These are phyloP conservation scores for Passer montanus DNA, from an alignment of 2,113 vertebrate species.

Conservation along the genomic window DNA sequence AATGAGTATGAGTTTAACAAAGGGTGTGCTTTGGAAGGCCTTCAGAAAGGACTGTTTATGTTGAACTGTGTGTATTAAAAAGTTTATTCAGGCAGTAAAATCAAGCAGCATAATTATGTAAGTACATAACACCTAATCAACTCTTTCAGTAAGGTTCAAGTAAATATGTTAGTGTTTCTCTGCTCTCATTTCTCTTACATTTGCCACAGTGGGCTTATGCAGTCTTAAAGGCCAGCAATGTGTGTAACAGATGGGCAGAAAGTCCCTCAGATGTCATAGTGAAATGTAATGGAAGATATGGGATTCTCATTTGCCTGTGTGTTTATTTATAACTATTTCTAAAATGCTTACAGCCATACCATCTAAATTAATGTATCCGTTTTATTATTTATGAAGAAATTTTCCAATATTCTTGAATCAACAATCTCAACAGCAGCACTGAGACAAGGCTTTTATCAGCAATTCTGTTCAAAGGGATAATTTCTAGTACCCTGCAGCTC, in stretches of 20 bases:
- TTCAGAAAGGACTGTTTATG: background rate
- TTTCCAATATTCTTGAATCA: background rate
- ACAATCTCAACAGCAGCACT: background rate
- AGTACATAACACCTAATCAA: background rate
- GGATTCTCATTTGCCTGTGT: background rate
- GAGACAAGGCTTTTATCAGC: background rate
- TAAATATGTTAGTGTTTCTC: background rate
- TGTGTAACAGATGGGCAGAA: background rate
- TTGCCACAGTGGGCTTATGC: background rate
- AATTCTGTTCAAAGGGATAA: background rate
- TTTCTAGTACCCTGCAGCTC: background rate
- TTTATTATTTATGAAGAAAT: background rate
- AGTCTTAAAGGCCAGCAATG: background rate
- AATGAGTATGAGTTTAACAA: background rate
- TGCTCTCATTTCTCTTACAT: background rate
- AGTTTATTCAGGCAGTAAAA: background rate
- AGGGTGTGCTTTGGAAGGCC: background rate
- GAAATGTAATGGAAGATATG: background rate
- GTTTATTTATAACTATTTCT: background rate
- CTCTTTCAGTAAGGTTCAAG: background rate
- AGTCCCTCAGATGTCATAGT: background rate
- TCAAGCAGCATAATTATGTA: background rate
- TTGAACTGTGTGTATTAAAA: background rate
- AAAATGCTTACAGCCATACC: background rate
- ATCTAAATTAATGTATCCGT: background rate